Conservation (phyloP, 2,888 invertebrate genomes). For the Lepidocyrtinus sp. region DNA sequence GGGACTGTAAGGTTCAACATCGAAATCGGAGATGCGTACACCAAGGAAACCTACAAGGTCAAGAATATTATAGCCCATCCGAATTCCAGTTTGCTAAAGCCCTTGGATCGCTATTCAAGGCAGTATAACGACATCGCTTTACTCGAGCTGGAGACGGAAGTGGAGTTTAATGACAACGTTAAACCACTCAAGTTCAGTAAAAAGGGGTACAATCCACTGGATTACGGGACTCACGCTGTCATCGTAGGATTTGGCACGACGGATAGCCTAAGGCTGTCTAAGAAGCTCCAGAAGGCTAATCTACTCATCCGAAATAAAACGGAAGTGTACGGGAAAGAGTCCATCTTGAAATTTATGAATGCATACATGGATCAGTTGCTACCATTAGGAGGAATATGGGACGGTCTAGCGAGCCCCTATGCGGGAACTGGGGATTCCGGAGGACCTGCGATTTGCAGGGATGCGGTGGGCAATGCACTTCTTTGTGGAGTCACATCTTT, state of each 20-base stretch:
- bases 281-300: background rate
- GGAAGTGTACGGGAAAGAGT: too few relatives aligned
- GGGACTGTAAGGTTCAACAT: background rate
- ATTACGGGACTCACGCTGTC: background rate
- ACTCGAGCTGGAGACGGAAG: conserved; percentile 10
- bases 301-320: background rate
- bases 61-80: background rate
- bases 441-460: conserved; percentile 27
- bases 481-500: conserved; percentile 22
- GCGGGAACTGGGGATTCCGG: conserved; percentile 11
- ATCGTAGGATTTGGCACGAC: conserved; percentile 31
- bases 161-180: conserved; percentile 15
- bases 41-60: background rate
- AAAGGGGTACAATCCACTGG: background rate
- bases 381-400: conserved; percentile 1
- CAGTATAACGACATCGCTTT: conserved; percentile 29
- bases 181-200: conserved; percentile 6
- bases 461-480: background rate
- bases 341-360: background rate
- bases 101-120: background rate
- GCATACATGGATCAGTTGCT: background rate
- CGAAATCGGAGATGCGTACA: background rate
- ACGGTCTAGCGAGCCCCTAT: background rate
- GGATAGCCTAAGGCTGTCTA: background rate
- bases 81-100: background rate